Evolutionary conservation across 2,113 vertebrate species (phyloP).

Genomic region (Python bivittatus): DNA sequence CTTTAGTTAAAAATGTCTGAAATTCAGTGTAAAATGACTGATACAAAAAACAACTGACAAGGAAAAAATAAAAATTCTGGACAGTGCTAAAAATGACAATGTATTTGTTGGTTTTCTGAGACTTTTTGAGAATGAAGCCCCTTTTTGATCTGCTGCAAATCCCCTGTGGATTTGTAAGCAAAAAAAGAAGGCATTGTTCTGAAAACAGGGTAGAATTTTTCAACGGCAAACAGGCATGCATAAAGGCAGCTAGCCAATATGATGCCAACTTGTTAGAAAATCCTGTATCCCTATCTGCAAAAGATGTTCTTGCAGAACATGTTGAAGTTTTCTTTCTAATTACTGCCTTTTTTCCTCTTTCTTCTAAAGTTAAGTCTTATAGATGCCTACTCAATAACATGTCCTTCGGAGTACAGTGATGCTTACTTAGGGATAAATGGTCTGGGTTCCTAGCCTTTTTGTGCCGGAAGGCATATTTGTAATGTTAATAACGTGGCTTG

Average conservation of each 20-base stretch:
- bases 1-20: background rate
- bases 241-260: background rate
- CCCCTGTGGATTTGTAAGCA: background rate
- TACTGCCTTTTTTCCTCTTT: background rate
- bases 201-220: background rate
- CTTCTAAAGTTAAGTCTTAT: background rate
- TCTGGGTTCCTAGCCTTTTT: background rate
- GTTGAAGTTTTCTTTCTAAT: background rate
- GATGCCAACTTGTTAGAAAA: background rate
- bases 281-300: background rate
- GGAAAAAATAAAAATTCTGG: background rate
- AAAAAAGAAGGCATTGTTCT: background rate
- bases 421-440: background rate
- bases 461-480: background rate
- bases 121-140: background rate
- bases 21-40: background rate
- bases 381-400: background rate
- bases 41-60: background rate
- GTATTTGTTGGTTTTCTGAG: background rate
- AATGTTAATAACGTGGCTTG: background rate
- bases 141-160: background rate
- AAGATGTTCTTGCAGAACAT: background rate
- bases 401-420: background rate
- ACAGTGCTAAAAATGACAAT: background rate
- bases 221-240: background rate